Evolutionary conservation across 2,888 invertebrate genomes (phyloP).

Genomic region (Eupithecia abbreviata): DNA sequence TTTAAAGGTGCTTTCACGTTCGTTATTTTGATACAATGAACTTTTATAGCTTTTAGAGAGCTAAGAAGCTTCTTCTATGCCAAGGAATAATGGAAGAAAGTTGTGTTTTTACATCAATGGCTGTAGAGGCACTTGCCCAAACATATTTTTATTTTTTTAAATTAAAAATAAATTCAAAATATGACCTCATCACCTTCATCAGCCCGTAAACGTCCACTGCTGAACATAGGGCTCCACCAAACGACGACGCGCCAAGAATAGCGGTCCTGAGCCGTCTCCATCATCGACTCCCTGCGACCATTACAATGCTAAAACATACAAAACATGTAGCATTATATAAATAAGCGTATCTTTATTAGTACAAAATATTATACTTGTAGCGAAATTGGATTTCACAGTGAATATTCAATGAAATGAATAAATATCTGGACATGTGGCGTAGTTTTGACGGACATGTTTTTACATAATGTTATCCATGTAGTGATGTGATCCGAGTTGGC

Average conservation of each 20-base stretch:
- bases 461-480: conserved; percentile 8
- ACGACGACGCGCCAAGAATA: too few species aligned
- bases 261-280: too few species aligned
- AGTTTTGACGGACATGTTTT: conserved; percentile 14
- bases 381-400: conserved; percentile 13
- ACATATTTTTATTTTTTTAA: background rate
- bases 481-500: background rate
- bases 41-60: background rate
- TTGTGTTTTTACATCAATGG: background rate
- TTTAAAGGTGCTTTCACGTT: conserved; percentile 1
- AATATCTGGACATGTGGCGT: conserved; percentile 2
- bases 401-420: conserved; percentile 18
- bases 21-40: background rate
- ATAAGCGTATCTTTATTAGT: background rate
- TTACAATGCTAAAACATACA: too few species aligned
- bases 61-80: background rate
- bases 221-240: too few species aligned
- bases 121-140: background rate
- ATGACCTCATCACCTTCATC: too few species aligned
- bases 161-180: background rate
- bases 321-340: background rate
- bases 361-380: conserved; percentile 19
- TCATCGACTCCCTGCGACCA: too few species aligned
- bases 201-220: too few species aligned
- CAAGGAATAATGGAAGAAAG: background rate